phyloP scores from a whole-genome alignment of 2,797 vertebrate genomes.

The Gallinago stenura region DNA sequence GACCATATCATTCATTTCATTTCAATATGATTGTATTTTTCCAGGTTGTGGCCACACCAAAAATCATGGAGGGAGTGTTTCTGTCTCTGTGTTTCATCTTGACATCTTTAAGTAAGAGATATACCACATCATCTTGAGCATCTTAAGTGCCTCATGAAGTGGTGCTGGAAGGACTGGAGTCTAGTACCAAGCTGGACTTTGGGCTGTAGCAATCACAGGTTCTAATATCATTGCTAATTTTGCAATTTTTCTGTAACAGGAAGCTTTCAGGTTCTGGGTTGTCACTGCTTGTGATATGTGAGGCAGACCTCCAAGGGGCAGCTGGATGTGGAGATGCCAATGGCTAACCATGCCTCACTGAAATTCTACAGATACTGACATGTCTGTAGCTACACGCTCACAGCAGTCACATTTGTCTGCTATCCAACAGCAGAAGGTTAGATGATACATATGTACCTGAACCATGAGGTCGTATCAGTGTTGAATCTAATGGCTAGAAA shows the following conservation, averaged over 20 bases:
- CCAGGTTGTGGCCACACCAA: not conserved
- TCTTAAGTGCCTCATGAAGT: not conserved
- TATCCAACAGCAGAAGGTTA: not conserved
- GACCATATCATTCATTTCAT: not conserved
- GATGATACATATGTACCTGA: not conserved
- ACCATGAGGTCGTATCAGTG: not conserved
- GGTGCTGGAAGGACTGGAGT: not conserved
- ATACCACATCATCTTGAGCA: not conserved
- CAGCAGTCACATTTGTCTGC: not conserved
- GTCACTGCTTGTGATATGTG: not conserved
- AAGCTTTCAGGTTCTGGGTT: not conserved
- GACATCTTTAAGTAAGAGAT: not conserved
- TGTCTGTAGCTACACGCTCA: not conserved
- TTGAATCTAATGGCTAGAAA: not conserved
- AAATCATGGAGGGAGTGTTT: not conserved
- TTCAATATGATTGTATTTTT: not conserved
- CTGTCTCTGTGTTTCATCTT: not conserved
- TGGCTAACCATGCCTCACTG: not conserved
- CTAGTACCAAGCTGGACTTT: not conserved
- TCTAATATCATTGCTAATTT: not conserved
- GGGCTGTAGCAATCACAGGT: not conserved
- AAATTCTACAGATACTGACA: not conserved
- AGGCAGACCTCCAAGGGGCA: not conserved
- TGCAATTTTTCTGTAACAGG: not conserved
- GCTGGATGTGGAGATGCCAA: rapidly evolving